Evolutionary conservation across 2,888 invertebrate genomes (phyloP), one percentile per base, ranked within the genome.

Genomic region (Athalia circularis): DNA sequence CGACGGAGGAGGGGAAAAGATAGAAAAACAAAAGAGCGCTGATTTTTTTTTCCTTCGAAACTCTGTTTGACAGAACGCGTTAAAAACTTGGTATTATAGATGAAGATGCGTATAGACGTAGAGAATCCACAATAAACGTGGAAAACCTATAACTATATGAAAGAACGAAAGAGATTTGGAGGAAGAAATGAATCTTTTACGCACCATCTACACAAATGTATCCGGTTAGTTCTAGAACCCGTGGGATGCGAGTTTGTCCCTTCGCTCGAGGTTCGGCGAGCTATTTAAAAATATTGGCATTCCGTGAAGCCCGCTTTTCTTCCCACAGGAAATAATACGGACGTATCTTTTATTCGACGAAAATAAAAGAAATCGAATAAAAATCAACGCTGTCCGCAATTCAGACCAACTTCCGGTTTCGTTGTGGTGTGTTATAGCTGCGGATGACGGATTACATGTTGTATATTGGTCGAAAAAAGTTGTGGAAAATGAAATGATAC

Each of bases 111-210:
- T 45, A 65, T 47, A 45, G n/a, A 47, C 4, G 29, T 13, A 29
- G 54, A 50, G 29, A 52, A 15, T 5, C n/a, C 8, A 43, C 8
- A 15, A 43, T 8, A 64, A 11, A 43, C 7, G 15, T 9, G 9
- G 43, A 11, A 59, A 64, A 43, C 7, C 15, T 7, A 43, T 11
- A 7, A 11, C 7, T 64, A 6, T 43, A 64, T 15, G 72, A 59
- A 72, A 59, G 50, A 75, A 64, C 64, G 48, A 52, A 52, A 75
- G 50, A 29, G 64, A 64, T 61, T 61, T 61, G 65, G 79, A 77
- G 81, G 80, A 82, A 81, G 79, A 80, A 80, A 81, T 81, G 81
- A 82, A 80, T 83, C 83, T 83, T 82, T 81, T 81, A 81, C 81
- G 80, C 81, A 76, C 81, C 78, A 78, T 78, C 78, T 74, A 70